A percentile compares a stretch with the other conserved stretches of the same genome.
Conservation (phyloP, 2,113 vertebrate genomes). For the Loxodonta africana region DNA sequence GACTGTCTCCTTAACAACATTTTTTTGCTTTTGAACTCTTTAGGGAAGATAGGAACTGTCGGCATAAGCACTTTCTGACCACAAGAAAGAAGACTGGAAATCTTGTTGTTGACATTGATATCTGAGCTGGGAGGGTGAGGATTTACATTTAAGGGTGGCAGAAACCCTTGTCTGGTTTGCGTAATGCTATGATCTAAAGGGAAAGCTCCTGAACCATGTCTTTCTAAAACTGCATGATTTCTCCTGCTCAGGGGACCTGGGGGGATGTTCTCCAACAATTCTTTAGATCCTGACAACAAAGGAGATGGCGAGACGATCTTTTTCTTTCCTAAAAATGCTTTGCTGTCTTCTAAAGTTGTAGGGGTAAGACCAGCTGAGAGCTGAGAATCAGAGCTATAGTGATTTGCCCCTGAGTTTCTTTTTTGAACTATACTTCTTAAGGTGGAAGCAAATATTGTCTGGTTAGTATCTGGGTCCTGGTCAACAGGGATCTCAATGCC, state of each 20-base stretch:
- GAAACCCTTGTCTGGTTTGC: conserved; percentile 91
- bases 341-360: conserved; percentile 80
- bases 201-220: conserved; percentile 89
- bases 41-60: conserved; percentile 89
- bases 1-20: conserved; percentile 93
- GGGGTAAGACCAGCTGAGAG: conserved; percentile 83
- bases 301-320: conserved; percentile 89
- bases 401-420: conserved; percentile 90
- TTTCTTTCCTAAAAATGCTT: conserved; percentile 87
- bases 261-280: conserved; percentile 87
- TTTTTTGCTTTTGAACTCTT: conserved; percentile 89
- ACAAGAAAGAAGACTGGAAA: conserved; percentile 85
- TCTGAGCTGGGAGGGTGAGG: conserved; percentile 89
- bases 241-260: conserved; percentile 82
- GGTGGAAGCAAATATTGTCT: conserved; percentile 90
- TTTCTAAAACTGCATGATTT: conserved; percentile 86
- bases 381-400: conserved; percentile 94
- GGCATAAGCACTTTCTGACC: conserved; percentile 89
- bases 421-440: conserved; percentile 91
- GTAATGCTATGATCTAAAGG: conserved; percentile 87
- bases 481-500: conserved; percentile 83
- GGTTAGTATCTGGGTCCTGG: conserved; percentile 87
- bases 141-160: conserved; percentile 92
- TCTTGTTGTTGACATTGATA: conserved; percentile 85
- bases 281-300: conserved; percentile 88